Conservation (phyloP, 2,113 vertebrate species). For the Pterocles burchelli region DNA sequence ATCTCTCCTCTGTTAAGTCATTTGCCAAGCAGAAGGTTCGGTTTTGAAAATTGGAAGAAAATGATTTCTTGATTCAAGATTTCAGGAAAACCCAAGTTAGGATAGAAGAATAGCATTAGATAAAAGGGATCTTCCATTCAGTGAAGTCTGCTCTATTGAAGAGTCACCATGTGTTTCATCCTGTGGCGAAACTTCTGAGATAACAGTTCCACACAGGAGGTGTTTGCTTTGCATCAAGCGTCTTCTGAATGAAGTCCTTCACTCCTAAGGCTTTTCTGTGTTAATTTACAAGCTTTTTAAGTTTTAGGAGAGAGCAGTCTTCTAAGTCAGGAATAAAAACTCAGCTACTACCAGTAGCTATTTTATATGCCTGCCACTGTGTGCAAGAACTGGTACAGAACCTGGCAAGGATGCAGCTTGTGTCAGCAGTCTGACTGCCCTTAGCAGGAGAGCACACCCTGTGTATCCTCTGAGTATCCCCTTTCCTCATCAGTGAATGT, state of each 20-base stretch:
- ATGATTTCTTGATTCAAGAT: neutral
- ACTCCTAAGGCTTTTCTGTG: neutral
- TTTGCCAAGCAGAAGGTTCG: neutral
- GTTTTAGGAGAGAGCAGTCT: neutral
- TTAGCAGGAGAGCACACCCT: neutral
- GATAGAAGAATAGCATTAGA: neutral
- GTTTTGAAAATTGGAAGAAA: neutral
- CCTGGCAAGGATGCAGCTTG: neutral
- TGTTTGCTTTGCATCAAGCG: neutral
- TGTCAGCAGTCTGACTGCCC: neutral
- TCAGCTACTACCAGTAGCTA: too few relatives aligned
- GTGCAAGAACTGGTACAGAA: neutral
- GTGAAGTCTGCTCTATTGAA: accelerated
- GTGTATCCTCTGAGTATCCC: neutral
- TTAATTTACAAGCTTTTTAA: neutral
- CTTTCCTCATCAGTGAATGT: neutral
- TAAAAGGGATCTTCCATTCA: neutral
- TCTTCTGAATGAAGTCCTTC: neutral
- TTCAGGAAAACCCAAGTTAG: neutral
- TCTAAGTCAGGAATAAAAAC: neutral
- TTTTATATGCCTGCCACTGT: neutral
- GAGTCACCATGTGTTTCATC: neutral
- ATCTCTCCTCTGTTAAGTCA: neutral
- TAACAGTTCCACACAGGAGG: accelerated
- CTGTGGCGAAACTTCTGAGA: neutral